A percentile compares a stretch with the other conserved stretches of the same genome.
Conservation (phyloP, 2,113 vertebrate species). For the Agapornis roseicollis region DNA sequence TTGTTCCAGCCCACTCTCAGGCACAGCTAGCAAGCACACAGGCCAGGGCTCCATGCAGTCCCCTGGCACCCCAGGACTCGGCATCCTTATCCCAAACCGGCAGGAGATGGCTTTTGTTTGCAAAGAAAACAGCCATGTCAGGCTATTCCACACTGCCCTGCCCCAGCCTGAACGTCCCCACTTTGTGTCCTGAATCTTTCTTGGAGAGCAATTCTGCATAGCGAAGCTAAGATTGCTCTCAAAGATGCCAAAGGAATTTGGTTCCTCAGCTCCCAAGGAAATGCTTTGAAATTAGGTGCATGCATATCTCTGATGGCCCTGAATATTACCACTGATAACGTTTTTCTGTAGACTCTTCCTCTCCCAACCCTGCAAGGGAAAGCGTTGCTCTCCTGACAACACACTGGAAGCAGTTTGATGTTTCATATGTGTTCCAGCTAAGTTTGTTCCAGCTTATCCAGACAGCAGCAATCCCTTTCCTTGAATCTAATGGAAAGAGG, state of each 20-base stretch:
- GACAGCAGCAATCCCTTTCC: not conserved
- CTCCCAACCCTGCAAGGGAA: not conserved
- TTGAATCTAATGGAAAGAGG: not conserved
- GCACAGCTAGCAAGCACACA: constrained; percentile 31
- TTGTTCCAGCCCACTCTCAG: constrained; percentile 44
- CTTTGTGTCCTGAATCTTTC: not conserved
- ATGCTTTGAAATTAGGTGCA: not conserved
- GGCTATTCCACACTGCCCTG: not conserved
- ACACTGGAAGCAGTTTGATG: accelerated
- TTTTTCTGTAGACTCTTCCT: not conserved
- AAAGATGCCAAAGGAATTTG: constrained; percentile 19
- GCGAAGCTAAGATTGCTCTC: not conserved
- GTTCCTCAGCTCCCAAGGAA: not conserved
- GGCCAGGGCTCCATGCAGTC: constrained; percentile 6
- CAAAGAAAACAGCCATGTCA: constrained; percentile 35
- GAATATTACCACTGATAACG: not conserved
- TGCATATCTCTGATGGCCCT: not conserved
- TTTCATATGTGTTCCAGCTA: not conserved
- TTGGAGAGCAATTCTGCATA: not conserved
- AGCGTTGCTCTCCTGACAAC: not conserved
- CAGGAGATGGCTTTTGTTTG: constrained; percentile 2
- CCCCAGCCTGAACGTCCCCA: not conserved
- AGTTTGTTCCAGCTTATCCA: accelerated
- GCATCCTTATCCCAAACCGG: not conserved
- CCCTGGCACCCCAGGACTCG: constrained; percentile 4